A percentile compares a stretch with the other conserved stretches of the same genome.
phyloP scores from a whole-genome alignment of 2,888 invertebrate genomes.

The Hofmannophila pseudospretella region DNA sequence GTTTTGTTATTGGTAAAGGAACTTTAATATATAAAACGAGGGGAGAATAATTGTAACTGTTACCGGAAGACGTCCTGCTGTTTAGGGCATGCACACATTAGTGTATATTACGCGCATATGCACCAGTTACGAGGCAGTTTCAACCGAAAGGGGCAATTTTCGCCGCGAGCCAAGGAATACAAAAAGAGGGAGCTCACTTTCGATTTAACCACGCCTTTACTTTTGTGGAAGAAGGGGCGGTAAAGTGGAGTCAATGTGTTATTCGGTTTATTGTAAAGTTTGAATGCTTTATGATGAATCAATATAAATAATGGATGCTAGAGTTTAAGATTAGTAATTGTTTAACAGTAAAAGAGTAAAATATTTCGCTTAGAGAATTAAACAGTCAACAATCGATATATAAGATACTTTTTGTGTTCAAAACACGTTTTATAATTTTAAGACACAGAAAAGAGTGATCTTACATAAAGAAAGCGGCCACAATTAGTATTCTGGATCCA shows the following conservation, averaged over 20 bases:
- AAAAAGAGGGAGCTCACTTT: constrained; percentile 52
- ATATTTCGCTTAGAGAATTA: no score
- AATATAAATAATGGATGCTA: constrained; percentile 1
- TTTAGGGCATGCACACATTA: constrained; percentile 45
- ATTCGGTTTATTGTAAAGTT: constrained; percentile 6
- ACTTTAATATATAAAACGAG: constrained; percentile 5
- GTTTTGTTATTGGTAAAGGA: constrained; percentile 1
- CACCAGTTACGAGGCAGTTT: constrained; percentile 54
- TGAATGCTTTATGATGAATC: constrained; percentile 1
- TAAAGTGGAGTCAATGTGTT: constrained; percentile 19
- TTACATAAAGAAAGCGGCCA: no score
- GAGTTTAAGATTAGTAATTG: no score
- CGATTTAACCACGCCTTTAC: constrained; percentile 60
- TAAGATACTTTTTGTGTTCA: no score
- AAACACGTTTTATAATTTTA: no score
- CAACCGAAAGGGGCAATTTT: constrained; percentile 60
- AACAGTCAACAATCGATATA: no score
- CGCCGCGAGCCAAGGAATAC: constrained; percentile 48
- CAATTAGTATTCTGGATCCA: no score
- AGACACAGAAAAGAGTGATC: no score
- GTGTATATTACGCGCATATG: constrained; percentile 55
- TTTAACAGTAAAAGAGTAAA: no score
- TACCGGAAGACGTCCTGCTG: constrained; percentile 64
- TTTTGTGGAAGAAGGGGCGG: constrained; percentile 37
- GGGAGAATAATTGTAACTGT: constrained; percentile 23